Conservation (phyloP, 2,888 invertebrate species). For the Eugnorisma glareosa region DNA sequence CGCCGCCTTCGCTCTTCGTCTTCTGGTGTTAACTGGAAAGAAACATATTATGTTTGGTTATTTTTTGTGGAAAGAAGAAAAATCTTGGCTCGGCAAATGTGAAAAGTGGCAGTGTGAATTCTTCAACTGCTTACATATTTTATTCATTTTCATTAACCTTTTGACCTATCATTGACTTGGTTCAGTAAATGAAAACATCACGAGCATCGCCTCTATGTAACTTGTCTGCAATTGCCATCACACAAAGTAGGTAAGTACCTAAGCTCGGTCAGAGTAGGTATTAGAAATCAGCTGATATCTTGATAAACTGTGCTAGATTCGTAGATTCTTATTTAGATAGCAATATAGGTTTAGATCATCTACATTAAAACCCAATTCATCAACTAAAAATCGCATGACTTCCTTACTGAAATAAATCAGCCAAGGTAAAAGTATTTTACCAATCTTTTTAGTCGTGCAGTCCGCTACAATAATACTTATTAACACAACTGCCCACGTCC, state of each 20-base stretch:
- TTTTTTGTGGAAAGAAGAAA: too few species aligned
- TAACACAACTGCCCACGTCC: constrained; percentile 47
- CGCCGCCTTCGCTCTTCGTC: constrained; percentile 96
- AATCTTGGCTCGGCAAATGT: too few species aligned
- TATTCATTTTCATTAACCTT: background rate
- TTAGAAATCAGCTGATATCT: background rate
- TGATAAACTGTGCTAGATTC: background rate
- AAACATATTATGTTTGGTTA: background rate
- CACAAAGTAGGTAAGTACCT: too few species aligned
- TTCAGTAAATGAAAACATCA: background rate
- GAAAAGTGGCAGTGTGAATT: background rate
- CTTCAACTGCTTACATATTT: background rate
- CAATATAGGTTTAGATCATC: background rate
- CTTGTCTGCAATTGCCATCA: background rate
- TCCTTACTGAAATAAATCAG: constrained; percentile 16
- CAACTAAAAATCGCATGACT: background rate
- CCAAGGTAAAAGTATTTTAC: constrained; percentile 15
- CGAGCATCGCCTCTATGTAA: background rate
- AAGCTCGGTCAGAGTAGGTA: background rate
- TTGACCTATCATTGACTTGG: background rate
- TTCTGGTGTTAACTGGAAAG: constrained; percentile 94
- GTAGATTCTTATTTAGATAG: background rate
- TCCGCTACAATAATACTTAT: constrained; percentile 15
- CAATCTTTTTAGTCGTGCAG: constrained; percentile 22
- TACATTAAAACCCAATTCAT: background rate